Base-by-base conservation (phyloP, 2,797 vertebrate genomes). In the Pogonophryne albipinna region DNA sequence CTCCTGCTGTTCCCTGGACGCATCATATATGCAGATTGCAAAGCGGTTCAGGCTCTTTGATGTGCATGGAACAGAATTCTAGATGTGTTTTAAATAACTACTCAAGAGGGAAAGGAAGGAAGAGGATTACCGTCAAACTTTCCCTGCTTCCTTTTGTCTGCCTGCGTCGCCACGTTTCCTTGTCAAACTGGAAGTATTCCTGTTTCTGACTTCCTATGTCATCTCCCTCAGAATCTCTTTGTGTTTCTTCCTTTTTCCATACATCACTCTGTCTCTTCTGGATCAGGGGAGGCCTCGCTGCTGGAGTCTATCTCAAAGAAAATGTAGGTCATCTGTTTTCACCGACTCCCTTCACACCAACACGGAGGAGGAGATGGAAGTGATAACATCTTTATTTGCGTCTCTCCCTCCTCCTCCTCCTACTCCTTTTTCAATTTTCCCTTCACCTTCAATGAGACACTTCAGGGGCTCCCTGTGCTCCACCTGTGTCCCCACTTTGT, bases 321-420 rank as follows among this genome's bases (percentile, higher is more conserved):
- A 94, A 95, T 95, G 91, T 95, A 93, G 94, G 94, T 94, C 94
- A 94, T 90, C 85, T 90, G 85, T 87, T 90, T 92, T 87, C 66
- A 81, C 80, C 66, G 62, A 79, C 88, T 93, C 88, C 84, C 89
- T 89, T 87, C 85, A 89, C 84, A 83, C 78, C 85, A 76, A 82
- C 87, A 71, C 86, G 44, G 63, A 85, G 72, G 76, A 85, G 80
- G 73, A 87, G 86, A 85, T 83, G 80, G 90, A 72, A 78, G 81
- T 41, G 86, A 89, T 87, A 87, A 91, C 82, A 82, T 89, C 85
- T 86, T 76, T 85, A 74, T 81, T 38, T 64, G 59, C 62, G 1
- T 61, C 52, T 63, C 47, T 57, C 17, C 49, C 59, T 13, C 52
- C 14, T 12, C 19, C 14, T 31, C 50, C 42, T 9, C 12, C 42